Conservation (phyloP, 2,113 vertebrate genomes). For the Hiodon tergisus region DNA sequence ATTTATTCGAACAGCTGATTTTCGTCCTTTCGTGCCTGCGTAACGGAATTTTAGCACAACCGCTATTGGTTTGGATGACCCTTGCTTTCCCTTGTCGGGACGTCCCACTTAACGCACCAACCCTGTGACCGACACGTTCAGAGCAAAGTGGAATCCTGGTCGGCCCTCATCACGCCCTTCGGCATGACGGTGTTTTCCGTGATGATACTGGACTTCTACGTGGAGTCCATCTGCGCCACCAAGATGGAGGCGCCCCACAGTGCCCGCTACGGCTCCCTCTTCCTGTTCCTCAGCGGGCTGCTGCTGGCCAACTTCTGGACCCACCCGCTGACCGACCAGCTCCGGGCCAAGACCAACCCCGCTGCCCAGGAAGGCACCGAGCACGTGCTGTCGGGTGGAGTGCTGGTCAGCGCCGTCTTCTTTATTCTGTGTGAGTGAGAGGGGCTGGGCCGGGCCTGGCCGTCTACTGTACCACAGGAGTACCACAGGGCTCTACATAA, state of each 20-base stretch:
- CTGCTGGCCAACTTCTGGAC: constrained; percentile 95
- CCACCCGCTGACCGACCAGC: constrained; percentile 86
- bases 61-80: neutral
- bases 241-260: constrained; percentile 83
- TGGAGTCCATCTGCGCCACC: constrained; percentile 82
- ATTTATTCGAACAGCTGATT: neutral
- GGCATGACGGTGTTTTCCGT: constrained; percentile 83
- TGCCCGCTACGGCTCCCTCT: constrained; percentile 78
- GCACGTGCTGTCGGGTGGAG: constrained; percentile 92
- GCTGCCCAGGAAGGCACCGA: constrained; percentile 76
- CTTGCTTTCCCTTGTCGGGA: neutral
- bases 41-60: neutral
- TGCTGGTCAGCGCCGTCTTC: constrained; percentile 91
- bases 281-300: constrained; percentile 76
- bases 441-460: neutral
- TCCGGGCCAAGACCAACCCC: constrained; percentile 76
- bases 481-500: too few relatives aligned
- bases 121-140: constrained; percentile 47
- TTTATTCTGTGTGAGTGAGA: constrained; percentile 84
- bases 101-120: neutral
- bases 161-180: constrained; percentile 81
- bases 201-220: constrained; percentile 92
- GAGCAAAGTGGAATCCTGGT: constrained; percentile 96
- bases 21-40: neutral
- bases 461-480: too few relatives aligned